Evolutionary conservation across 2,797 vertebrate genomes (phyloP), one percentile per base, ranked within the genome.

Genomic region (Kryptopterus vitreolus): DNA sequence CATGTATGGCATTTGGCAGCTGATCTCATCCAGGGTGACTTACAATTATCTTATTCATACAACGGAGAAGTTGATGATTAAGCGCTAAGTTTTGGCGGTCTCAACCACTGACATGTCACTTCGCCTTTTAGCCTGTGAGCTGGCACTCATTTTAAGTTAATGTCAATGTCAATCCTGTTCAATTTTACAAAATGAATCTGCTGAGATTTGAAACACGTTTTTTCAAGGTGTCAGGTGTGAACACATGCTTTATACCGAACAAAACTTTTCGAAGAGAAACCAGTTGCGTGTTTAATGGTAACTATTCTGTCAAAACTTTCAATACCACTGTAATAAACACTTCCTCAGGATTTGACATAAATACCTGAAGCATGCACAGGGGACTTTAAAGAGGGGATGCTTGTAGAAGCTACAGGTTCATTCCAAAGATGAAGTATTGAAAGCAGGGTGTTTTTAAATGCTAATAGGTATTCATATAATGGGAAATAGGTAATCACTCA

Each of bases 331-430:
- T 20, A 38, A 18, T 31, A 22, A 62, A 11, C 24, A 76, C 58
- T 76, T 76, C 73, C 73, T 76, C 26, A 3, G 9, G 20, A 10
- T 52, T 52, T 38, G 33, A 38, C n/a, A 73, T 55, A 72, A 72
- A 72, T 35, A 73, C 22, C 31, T 77, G 18, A 33, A 33, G 22
- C 48, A 29, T 18, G 66, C 4, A 1, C 61, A 53, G 48, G 61
- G 59, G 61, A 53, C 13, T 77, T 77, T 77, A 65, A 38, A 62
- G 59, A 63, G 43, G 72, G 48, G 46, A 77, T 50, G 18, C 26
- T 63, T 26, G 35, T 48, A 65, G 31, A 22, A 22, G 43, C 18
- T 76, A 31, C 4, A 63, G 59, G 58, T 59, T 52, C 46, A 76
- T 76, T 76, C 59, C 59, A 33, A 24, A 7, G 38, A 3, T 63